Conservation (phyloP, 2,113 vertebrate species). For the Setophaga coronata region DNA sequence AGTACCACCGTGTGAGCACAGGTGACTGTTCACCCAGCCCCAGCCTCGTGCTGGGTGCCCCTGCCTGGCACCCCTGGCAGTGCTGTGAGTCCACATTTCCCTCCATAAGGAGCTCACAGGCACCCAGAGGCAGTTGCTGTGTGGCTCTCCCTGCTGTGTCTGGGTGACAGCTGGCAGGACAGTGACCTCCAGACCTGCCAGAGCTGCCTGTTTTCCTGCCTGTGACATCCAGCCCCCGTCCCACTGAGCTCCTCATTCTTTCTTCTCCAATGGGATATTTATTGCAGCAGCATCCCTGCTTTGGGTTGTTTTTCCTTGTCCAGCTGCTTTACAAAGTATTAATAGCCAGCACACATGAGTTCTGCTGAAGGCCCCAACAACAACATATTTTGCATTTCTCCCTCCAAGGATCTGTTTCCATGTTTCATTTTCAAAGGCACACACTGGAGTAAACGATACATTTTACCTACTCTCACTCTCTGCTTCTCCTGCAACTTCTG, state of each 20-base stretch:
- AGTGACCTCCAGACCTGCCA: slow-evolving; percentile 8
- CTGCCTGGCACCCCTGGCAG: background rate
- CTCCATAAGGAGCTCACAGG: background rate
- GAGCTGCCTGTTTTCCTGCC: slow-evolving; percentile 24
- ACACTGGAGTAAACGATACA: background rate
- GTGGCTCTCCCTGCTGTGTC: background rate
- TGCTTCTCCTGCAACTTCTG: background rate
- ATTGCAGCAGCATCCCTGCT: background rate
- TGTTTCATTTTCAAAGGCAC: background rate
- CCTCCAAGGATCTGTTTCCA: background rate
- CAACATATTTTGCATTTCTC: slow-evolving; percentile 38
- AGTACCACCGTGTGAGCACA: background rate
- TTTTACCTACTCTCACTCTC: background rate
- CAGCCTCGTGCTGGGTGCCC: background rate
- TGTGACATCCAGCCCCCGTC: background rate
- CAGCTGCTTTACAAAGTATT: slow-evolving; percentile 33
- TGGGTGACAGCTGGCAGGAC: slow-evolving; percentile 6
- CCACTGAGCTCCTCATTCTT: background rate
- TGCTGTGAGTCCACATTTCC: background rate
- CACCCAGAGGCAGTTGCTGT: background rate
- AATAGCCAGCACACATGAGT: background rate
- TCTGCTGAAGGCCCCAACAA: background rate
- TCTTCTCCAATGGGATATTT: background rate
- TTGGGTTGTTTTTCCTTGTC: background rate
- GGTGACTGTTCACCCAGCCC: background rate